Evolutionary conservation across 2,797 vertebrate species (phyloP), one percentile per base, ranked within the genome.

Genomic region (Gallinago nigripennis): DNA sequence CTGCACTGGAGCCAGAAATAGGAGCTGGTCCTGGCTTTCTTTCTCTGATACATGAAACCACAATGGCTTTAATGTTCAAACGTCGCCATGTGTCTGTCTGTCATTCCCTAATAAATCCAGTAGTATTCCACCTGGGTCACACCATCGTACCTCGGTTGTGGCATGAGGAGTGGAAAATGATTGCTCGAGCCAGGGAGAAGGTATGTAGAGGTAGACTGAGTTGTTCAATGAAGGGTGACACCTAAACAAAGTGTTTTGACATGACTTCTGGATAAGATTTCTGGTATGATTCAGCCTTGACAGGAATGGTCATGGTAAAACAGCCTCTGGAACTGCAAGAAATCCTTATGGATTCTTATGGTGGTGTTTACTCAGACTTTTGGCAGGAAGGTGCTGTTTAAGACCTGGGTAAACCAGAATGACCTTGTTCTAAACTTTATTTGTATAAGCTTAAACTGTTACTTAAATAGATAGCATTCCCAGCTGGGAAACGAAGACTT

Each of bases 381-480:
- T 92, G 86, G 75, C 76, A 92, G 75, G 61, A 87, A 89, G 64
- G 60, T 6, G 16, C 50, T 85, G 16, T 85, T 85, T 71, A 80
- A 91, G 79, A 75, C 60, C 41, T 68, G 27, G 5, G 31, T 92
- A 92, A 95, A 91, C 54, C 79, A 83, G 58, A 94, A 75, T 65
- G 89, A 94, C 83, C 68, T 91, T 94, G 92, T 78, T 70, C 70
- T 69, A 16, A 73, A 86, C 70, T 90, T 92, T 90, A 61, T 92
- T 95, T 95, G 78, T 46, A 46, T 79, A 91, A 85, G 82, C 50
- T 94, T 90, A 88, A 94, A 75, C 51, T 91, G 13, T 70, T 92
- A 65, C 78, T 87, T 92, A 58, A 80, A 70, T 58, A 77, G 71
- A 80, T 35, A 91, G 11, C 1, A 2, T 63, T 84, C 75, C 78